These are phyloP conservation scores for Ophonus ardosiacus DNA, from an alignment of 2,888 invertebrate species.

Conservation along the genomic window DNA sequence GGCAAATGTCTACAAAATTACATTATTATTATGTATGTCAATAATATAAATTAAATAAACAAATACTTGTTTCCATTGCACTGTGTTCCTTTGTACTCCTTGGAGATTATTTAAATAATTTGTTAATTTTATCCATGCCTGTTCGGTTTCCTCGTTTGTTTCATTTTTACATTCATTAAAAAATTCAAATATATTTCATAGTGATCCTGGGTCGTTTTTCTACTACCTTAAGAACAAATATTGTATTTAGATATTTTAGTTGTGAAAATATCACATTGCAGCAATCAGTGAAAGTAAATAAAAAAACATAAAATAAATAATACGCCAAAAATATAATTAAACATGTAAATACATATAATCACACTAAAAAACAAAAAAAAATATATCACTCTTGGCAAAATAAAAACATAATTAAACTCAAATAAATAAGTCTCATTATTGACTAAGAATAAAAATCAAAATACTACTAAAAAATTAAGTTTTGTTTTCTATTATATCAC, in stretches of 20 bases:
- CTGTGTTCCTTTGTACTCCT: neutral
- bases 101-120: neutral
- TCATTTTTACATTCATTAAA: neutral
- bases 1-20: neutral
- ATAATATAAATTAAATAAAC: neutral
- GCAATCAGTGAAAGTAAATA: neutral
- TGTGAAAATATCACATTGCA: neutral
- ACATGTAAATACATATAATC: neutral
- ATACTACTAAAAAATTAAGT: neutral
- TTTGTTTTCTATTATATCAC: neutral
- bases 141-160: neutral
- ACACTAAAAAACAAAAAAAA: neutral
- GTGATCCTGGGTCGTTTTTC: neutral
- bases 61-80: neutral
- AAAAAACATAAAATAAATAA: neutral
- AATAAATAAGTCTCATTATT: neutral
- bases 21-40: neutral
- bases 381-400: neutral
- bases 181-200: neutral
- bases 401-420: neutral
- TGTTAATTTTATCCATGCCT: neutral
- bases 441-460: neutral
- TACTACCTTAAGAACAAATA: neutral
- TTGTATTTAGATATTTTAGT: neutral
- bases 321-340: neutral